phyloP scores from a whole-genome alignment of 2,888 invertebrate genomes.

The Portevinia maculata region DNA sequence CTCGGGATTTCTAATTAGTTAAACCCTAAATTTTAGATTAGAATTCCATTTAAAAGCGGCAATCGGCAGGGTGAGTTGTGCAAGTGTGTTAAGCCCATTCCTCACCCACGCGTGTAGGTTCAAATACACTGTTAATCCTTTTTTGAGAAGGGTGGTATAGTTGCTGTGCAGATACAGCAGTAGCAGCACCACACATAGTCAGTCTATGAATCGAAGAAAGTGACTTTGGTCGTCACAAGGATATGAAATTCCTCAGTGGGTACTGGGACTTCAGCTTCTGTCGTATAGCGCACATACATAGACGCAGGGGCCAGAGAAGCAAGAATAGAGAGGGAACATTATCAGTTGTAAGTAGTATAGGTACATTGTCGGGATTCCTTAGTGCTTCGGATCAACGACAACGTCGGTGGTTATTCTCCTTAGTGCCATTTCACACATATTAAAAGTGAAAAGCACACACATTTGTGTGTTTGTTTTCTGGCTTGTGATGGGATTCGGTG shows the following conservation, averaged over 20 bases:
- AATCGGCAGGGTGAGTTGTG: conserved; percentile 4
- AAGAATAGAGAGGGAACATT: conserved; percentile 53
- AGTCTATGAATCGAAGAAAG: conserved; percentile 72
- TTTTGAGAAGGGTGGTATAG: conserved; percentile 42
- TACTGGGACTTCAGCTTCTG: conserved; percentile 60
- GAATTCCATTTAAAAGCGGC: conserved; percentile 63
- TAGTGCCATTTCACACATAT: conserved; percentile 75
- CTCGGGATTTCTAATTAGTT: conserved; percentile 67
- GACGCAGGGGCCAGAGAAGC: conserved; percentile 15
- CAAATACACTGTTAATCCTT: conserved; percentile 65
- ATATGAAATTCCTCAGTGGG: conserved; percentile 71
- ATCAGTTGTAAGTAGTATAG: conserved; percentile 74
- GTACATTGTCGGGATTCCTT: conserved; percentile 73
- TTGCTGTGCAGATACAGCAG: conserved; percentile 7
- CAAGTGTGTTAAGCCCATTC: conserved; percentile 23
- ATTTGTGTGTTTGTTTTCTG: conserved; percentile 68
- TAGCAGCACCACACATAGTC: conserved; percentile 34
- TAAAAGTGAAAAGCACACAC: conserved; percentile 74
- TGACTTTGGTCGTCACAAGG: conserved; percentile 73
- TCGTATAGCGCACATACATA: conserved; percentile 15
- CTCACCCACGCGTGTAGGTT: conserved; percentile 41
- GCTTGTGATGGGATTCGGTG: conserved; percentile 67
- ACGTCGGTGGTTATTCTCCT: conserved; percentile 68
- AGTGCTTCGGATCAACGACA: conserved; percentile 67
- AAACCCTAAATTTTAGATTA: conserved; percentile 71